Evolutionary conservation across 1,140 invertebrate genomes (phyloP).

Genomic region (Tetragnatha versicolor): DNA sequence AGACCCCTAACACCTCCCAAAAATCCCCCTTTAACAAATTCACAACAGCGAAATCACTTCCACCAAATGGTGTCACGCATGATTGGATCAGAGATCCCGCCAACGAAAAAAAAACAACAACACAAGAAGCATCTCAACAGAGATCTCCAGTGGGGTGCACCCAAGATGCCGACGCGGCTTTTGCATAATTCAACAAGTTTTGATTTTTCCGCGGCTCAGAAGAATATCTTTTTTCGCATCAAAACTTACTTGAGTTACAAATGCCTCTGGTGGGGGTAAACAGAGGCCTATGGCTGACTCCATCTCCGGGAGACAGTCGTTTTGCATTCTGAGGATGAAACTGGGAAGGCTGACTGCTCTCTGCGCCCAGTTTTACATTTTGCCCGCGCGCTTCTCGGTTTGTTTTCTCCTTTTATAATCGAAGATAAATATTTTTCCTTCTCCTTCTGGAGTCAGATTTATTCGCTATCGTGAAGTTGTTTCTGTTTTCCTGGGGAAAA

Average conservation of each 20-base stretch:
- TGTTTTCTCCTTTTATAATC: not conserved
- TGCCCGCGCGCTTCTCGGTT: not conserved
- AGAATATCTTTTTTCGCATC: not conserved
- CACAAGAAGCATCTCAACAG: not conserved
- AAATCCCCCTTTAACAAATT: not conserved
- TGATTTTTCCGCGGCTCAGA: conserved; percentile 9
- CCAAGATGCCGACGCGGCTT: conserved; percentile 21
- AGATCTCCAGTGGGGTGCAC: not conserved
- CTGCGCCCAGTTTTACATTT: not conserved
- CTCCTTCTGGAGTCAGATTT: too few relatives aligned
- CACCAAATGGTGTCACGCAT: not conserved
- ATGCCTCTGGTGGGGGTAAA: conserved; percentile 27
- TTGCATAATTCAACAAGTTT: conserved; percentile 47
- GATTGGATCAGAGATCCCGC: not conserved
- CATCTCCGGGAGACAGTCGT: not conserved
- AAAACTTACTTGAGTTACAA: conserved; percentile 31
- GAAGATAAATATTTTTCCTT: conserved; percentile 4
- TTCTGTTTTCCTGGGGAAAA: too few relatives aligned
- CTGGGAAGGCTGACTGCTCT: not conserved
- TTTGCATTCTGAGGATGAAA: not conserved
- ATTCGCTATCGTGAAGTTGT: too few relatives aligned
- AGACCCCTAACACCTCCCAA: not conserved
- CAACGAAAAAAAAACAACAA: not conserved
- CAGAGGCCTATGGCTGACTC: not conserved
- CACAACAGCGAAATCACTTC: not conserved